A percentile compares a stretch with the other conserved stretches of the same genome.
phyloP scores from a whole-genome alignment of 2,888 invertebrate genomes.

The Dione vanillae region DNA sequence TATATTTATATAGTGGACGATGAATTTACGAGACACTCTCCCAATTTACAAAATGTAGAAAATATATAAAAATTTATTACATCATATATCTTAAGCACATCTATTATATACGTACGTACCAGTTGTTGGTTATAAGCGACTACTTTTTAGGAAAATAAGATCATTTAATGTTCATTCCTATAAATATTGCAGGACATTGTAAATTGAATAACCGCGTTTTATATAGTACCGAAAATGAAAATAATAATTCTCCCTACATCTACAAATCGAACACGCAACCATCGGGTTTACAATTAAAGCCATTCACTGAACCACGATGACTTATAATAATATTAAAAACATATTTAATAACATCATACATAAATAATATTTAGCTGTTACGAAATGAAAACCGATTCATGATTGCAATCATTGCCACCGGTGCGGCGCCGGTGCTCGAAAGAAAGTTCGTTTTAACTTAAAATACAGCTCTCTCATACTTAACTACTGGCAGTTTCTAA shows the following conservation, averaged over 20 bases:
- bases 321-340: neutral
- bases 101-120: too few species aligned
- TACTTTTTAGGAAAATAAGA: too few species aligned
- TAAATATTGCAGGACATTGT: too few species aligned
- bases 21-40: too few species aligned
- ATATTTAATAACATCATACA: conserved; percentile 12
- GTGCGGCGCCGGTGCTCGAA: conserved; percentile 40
- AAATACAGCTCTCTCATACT: conserved; percentile 47
- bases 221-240: neutral
- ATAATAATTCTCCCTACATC: neutral
- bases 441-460: conserved; percentile 45
- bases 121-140: too few species aligned
- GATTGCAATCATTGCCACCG: conserved; percentile 42
- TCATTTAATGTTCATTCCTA: too few species aligned
- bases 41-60: too few species aligned
- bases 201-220: too few species aligned
- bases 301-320: neutral
- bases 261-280: neutral
- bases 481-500: conserved; percentile 43
- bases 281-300: neutral
- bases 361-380: conserved; percentile 39
- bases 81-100: too few species aligned
- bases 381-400: conserved; percentile 43
- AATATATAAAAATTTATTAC: too few species aligned
- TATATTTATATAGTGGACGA: too few species aligned